Base-by-base conservation (phyloP, 2,797 vertebrate genomes). In the Selene dorsalis region DNA sequence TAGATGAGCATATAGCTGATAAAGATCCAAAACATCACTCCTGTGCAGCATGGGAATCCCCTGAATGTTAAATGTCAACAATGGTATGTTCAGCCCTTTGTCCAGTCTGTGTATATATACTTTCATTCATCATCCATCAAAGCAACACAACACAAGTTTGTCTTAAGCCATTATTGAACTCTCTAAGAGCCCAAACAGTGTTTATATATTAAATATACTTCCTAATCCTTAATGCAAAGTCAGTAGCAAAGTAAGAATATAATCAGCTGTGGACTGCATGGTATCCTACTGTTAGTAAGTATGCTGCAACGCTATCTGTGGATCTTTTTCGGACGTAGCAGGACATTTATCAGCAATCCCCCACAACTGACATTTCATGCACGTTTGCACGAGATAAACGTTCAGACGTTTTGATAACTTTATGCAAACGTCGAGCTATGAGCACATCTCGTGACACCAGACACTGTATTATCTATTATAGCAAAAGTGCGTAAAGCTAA, bases 11-110 rank as follows among this genome's bases (percentile, higher is more conserved):
- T 83, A 62, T 47, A 18, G 5, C 69, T 47, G 67, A 79, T 80
- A 45, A 18, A 76, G 45, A 69, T n/a, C 35, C 45, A 61, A 38
- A 14, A 57, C 35, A 69, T 24, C 48, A 45, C 30, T 38, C 10
- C 22, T 11, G 18, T 30, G 14, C 60, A 11, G 4, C n/a, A 58
- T 30, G 32, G 52, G 28, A 79, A 70, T 64, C 6, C n/a, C 9
- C 24, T 43, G 35, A 76, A 78, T 71, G 60, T 69, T 12, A 22
- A 38, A 45, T 18, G 24, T 82, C 71, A 77, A 59, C 65, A 73
- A 11, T 59, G 53, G 32, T 45, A 18, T 17, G 45, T 14, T 41
- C 24, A n/a, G 16, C 47, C 18, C 18, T 56, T 64, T 60, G 43
- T 65, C 43, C 35, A 41, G 38, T 53, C 38, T 32, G 7, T 52